Evolutionary conservation across 2,888 invertebrate genomes (phyloP).

Genomic region (Hydroisotoma schaefferi): DNA sequence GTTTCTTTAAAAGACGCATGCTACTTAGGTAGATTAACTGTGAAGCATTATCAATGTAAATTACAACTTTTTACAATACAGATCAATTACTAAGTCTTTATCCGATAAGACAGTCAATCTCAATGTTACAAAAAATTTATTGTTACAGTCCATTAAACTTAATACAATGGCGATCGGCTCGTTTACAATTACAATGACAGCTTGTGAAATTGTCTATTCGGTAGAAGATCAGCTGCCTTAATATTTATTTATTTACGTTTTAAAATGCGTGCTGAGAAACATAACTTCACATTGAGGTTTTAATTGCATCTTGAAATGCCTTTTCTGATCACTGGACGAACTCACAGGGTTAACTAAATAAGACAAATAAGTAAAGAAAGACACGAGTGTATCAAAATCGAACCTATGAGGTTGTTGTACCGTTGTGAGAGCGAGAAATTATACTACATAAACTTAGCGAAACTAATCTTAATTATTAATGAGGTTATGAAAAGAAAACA

Average conservation of each 20-base stretch:
- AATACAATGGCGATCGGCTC: background rate
- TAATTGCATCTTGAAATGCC: no score
- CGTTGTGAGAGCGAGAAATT: no score
- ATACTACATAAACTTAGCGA: no score
- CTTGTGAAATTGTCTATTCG: background rate
- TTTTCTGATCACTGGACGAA: background rate
- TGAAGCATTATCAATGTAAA: background rate
- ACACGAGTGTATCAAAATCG: no score
- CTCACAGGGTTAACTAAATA: slow-evolving; percentile 2
- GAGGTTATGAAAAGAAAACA: no score
- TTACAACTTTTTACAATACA: slow-evolving; percentile 4
- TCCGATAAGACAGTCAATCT: slow-evolving; percentile 13
- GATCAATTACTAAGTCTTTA: slow-evolving; percentile 11
- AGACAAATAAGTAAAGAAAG: no score
- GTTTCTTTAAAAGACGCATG: background rate
- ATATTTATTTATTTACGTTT: no score
- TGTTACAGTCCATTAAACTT: background rate
- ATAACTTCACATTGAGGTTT: no score
- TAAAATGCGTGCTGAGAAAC: background rate
- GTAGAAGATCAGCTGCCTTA: background rate
- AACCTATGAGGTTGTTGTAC: no score
- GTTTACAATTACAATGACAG: background rate
- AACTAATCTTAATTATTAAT: no score
- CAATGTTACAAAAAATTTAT: background rate
- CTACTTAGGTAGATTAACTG: background rate